A percentile compares a stretch with the other conserved stretches of the same genome.
These are phyloP conservation scores for Standfussiana lucernea DNA, from an alignment of 2,888 invertebrate genomes.

Conservation along the genomic window DNA sequence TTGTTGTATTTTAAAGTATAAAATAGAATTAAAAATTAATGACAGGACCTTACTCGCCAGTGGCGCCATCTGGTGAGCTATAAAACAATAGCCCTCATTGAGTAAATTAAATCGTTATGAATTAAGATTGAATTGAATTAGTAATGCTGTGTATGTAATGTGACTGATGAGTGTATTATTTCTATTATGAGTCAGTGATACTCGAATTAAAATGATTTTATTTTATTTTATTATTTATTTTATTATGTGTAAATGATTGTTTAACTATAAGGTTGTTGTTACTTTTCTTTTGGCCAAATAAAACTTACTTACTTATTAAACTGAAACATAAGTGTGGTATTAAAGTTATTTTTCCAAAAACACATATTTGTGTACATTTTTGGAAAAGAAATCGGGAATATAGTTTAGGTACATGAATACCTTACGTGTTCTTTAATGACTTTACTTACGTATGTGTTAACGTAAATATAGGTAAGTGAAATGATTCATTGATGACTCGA, in stretches of 20 bases:
- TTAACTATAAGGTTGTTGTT: background rate
- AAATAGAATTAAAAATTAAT: no score
- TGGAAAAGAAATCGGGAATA: background rate
- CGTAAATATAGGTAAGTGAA: background rate
- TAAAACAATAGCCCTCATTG: no score
- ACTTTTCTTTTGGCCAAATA: background rate
- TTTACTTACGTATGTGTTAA: constrained; percentile 11
- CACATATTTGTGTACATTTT: background rate
- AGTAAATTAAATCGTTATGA: no score
- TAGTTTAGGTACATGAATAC: constrained; percentile 1
- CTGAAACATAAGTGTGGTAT: background rate
- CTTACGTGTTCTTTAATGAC: background rate
- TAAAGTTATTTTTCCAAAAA: background rate
- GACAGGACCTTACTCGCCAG: no score
- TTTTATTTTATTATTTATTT: no score
- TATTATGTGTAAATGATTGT: background rate
- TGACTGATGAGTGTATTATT: no score
- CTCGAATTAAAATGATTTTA: no score
- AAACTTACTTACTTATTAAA: background rate
- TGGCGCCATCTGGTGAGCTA: no score
- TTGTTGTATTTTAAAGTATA: no score
- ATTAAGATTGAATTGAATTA: no score
- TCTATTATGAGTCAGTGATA: no score
- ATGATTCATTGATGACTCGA: constrained; percentile 17
- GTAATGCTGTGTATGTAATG: no score